Evolutionary conservation across 2,113 vertebrate genomes (phyloP), one percentile per base, ranked within the genome.

Genomic region (Myrmophylax atrothorax): DNA sequence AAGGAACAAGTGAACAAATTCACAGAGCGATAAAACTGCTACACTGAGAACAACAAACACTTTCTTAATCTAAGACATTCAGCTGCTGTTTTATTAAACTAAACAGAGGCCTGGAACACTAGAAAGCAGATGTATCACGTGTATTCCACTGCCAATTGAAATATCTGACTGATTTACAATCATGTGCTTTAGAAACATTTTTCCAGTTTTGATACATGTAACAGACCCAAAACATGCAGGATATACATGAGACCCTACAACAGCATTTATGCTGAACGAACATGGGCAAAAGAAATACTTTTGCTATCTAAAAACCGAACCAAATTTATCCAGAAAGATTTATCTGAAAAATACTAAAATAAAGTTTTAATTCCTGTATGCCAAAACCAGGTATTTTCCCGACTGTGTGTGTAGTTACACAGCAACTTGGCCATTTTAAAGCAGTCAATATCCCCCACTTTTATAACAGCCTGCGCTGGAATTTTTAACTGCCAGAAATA

Each of bases 231-330:
- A 50, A 79, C 5, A 67, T 0, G 1, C 2, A 79, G n/a, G 5
- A 22, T 5, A 0, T 3, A 53, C 1, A 1, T 0, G 2, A 72
- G 46, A 44, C 12, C 25, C 42, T 63, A 38, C 16, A 23, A 44
- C 2, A 85, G 23, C 70, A 53, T 18, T 49, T 19, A 40, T 11
- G 4, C 26, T 68, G 29, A 13, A 50, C 4, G 40, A 76, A 19
- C 17, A 74, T 1, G 1, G 8, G 18, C 6, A 11, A 87, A 70
- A 23, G 1, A 56, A 60, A 5, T 26, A n/a, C 9, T 40, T 78
- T 4, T 55, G 8, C 12, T 68, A 19, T 17, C 49, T 28, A 13
- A 33, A 23, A 76, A 18, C 20, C 11, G 29, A 18, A 14, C 40
- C 4, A 5, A 5, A 28, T 18, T 62, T 20, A 29, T 28, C 10